Base-by-base conservation (phyloP, 2,888 invertebrate genomes). In the Leucophenga maculata region DNA sequence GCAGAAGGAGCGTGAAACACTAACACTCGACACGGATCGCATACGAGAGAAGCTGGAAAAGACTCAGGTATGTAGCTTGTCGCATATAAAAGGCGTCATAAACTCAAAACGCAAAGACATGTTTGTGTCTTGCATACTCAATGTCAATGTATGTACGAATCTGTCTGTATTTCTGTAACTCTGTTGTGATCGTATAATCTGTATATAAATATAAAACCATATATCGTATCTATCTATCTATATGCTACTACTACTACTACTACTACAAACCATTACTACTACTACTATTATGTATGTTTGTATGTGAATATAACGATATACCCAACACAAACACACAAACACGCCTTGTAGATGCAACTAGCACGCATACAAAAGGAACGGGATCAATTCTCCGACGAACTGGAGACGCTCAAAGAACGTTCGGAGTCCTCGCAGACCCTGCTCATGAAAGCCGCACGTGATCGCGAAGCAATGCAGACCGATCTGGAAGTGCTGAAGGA, bases 1-100 rank as follows among this genome's bases (percentile, higher is more conserved):
- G 85, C 96, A 96, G 89, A 97, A 97, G 88, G 97, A 97, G 88
- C 91, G 95, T 67, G 97, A 97, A 88, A 92, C 94, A 3, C 92
- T 94, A 31, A 94, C 95, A 83, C 87, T 95, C 74, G 97, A 97
- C 80, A 92, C 93, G 69, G 97, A 97, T 86, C 91, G 97, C 78
- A 92, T 95, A 85, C 92, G 94, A 78, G 97, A 97, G 86, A 97
- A 97, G 89, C 93, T 93, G 82, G 97, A 97, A 78, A 96, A 97
- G 87, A 92, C 94, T 70, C 96, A 96, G 93, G 95, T 96, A 88
- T 82, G 75, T 69, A 48, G 48, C 54, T n/a, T 11, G 3, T 68
- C 72, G 70, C 6, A 18, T 52, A 70, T 68, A 59, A 67, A 70
- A 16, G 3, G 2, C 16, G 39, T 39, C 11, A 13, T 26, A 59